Percentiles rank a stretch among this genome's conserved stretches.
Conservation (phyloP, 1,140 invertebrate species). For the Halyomorpha halys region DNA sequence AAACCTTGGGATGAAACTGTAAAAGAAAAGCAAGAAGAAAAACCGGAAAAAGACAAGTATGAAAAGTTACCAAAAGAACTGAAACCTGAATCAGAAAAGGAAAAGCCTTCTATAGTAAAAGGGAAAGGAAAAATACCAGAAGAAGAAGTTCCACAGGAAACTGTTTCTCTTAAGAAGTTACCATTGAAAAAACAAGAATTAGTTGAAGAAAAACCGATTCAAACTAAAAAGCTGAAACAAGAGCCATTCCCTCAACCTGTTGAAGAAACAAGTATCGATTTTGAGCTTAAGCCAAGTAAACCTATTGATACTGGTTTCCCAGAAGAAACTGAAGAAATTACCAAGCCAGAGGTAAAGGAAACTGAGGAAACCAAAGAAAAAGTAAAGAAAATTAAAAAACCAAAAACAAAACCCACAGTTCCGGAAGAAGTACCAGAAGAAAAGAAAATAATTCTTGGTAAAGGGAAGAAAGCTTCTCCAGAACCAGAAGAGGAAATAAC, state of each 20-base stretch:
- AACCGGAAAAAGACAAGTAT: constrained; percentile 30
- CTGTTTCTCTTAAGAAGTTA: constrained; percentile 29
- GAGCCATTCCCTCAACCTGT: constrained; percentile 26
- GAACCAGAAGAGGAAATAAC: constrained; percentile 26
- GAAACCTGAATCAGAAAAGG: constrained; percentile 30
- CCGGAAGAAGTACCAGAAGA: constrained; percentile 25
- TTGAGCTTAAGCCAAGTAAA: constrained; percentile 19
- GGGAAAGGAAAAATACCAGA: constrained; percentile 30
- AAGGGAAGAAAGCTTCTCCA: constrained; percentile 24
- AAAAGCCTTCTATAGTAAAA: constrained; percentile 31
- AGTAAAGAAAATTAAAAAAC: constrained; percentile 23
- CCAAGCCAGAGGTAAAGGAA: constrained; percentile 31
- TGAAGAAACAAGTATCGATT: constrained; percentile 26
- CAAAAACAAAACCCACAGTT: constrained; percentile 19
- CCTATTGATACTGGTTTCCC: constrained; percentile 13
- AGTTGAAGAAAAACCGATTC: constrained; percentile 26
- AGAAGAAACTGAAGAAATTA: constrained; percentile 26
- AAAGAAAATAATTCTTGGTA: constrained; percentile 28
- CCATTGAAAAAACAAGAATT: constrained; percentile 32
- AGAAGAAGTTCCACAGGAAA: constrained; percentile 20
- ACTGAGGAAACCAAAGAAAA: constrained; percentile 32
- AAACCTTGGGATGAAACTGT: constrained; percentile 24
- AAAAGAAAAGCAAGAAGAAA: constrained; percentile 9
- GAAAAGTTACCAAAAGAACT: constrained; percentile 26
- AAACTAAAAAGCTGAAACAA: constrained; percentile 19